A percentile compares a stretch with the other conserved stretches of the same genome.
phyloP scores from a whole-genome alignment of 2,797 vertebrate species.

The Meriones psammophilus region DNA sequence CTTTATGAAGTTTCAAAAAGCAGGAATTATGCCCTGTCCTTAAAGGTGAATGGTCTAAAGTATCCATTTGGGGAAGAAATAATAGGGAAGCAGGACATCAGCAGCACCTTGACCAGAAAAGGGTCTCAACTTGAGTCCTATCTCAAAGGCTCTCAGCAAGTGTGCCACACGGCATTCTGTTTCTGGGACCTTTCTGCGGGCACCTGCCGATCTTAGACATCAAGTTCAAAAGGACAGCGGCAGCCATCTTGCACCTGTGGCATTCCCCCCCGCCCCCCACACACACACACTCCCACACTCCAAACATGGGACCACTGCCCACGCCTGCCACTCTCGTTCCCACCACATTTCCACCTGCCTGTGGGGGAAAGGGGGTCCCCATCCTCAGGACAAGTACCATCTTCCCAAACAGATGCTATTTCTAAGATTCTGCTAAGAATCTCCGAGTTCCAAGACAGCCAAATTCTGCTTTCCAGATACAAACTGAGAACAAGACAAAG shows the following conservation, averaged over 20 bases:
- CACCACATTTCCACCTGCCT: not conserved
- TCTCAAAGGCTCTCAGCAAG: conserved; percentile 16
- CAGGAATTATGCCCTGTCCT: not conserved
- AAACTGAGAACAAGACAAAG: conserved; percentile 37
- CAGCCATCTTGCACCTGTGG: not conserved
- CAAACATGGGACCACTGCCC: not conserved
- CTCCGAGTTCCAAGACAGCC: conserved; percentile 22
- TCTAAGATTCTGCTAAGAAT: conserved; percentile 45
- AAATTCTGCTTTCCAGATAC: conserved; percentile 40
- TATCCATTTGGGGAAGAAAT: not conserved
- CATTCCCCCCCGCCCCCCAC: not conserved
- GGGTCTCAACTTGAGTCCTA: not conserved
- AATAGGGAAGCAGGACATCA: not conserved
- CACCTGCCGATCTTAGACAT: not conserved
- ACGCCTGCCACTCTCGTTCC: conserved; percentile 57
- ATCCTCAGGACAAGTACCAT: conserved; percentile 39
- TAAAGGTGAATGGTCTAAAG: conserved; percentile 1
- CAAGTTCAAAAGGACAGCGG: not conserved
- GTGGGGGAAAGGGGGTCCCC: not conserved
- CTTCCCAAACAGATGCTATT: conserved; percentile 38
- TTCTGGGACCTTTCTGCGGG: not conserved
- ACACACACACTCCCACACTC: too few relatives aligned
- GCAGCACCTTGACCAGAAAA: conserved; percentile 14
- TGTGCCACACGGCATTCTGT: not conserved
- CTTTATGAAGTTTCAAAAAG: conserved; percentile 52